Base-by-base conservation (phyloP, 2,888 invertebrate genomes). In the Xanthorhoe designata region DNA sequence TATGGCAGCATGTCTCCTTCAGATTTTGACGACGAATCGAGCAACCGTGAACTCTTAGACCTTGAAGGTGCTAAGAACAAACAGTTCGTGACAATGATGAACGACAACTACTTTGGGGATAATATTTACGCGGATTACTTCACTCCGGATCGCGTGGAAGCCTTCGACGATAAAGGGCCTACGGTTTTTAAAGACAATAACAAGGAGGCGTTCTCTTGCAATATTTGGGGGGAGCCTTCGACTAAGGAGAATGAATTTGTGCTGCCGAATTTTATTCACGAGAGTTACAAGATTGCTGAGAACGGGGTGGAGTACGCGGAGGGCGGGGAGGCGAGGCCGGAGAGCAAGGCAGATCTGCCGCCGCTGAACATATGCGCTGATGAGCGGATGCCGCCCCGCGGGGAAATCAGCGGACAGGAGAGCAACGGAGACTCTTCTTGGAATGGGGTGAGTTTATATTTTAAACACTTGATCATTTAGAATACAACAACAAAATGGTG, bases 351-450 rank as follows among this genome's bases (percentile, higher is more conserved):
- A 15, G 91, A 91, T 55, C 86, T 91, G 67, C 82, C 86, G 18
- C 84, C 89, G 35, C 80, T 97, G 54, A 96, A 97, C 82, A 97
- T 98, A 78, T 95, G 97, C 75, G 96, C 97, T 0, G 97, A 98
- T 80, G 98, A 98, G 86, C 95, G 96, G 73, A 97, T 98, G 97
- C 97, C 98, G 45, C 96, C 97, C 0, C 95, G 97, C 70, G 97
- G 97, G 0, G 98, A 98, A 88, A 94, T 98, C 50, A 97, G 97
- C 13, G 97, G 97, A 15, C 97, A 97, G 84, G 98, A 97, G 83
- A 97, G 97, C 88, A 96, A 97, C 80, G 97, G 97, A 10, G 96
- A 97, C 75, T 95, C 95, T 15, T 95, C 96, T 1, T 96, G 97
- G 95, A 96, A 95, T 86, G 95, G 96, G 92, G 95, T 97, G 88